These are phyloP conservation scores for Argyrosomus regius DNA, from an alignment of 2,797 vertebrate species.

Conservation along the genomic window DNA sequence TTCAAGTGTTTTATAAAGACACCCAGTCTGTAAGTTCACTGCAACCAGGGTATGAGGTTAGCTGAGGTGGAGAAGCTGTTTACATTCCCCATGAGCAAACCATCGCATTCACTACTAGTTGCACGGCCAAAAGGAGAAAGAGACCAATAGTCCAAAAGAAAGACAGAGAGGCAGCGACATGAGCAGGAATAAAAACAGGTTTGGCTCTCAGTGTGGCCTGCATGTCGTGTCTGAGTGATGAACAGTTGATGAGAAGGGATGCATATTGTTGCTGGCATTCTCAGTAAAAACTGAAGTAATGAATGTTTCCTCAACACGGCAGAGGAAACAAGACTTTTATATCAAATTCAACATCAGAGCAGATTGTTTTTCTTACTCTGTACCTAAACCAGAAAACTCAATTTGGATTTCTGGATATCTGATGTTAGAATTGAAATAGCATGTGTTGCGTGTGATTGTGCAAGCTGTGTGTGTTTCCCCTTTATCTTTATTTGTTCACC, in stretches of 20 bases:
- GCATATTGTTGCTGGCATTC: neutral
- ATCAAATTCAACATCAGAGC: slow-evolving; percentile 23
- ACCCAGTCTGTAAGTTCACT: neutral
- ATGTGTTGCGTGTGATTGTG: neutral
- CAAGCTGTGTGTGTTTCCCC: neutral
- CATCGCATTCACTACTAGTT: neutral
- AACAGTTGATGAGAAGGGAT: neutral
- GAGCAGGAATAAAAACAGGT: neutral
- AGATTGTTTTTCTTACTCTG: slow-evolving; percentile 7
- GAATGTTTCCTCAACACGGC: neutral
- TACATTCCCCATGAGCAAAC: slow-evolving; percentile 44
- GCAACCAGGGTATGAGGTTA: slow-evolving; percentile 13
- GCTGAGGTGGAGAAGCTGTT: slow-evolving; percentile 32
- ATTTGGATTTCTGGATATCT: slow-evolving; percentile 23
- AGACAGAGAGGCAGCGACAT: neutral
- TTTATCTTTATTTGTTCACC: neutral
- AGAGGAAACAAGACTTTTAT: neutral
- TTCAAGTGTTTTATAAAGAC: slow-evolving; percentile 1
- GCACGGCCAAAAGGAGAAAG: slow-evolving; percentile 1
- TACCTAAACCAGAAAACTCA: neutral
- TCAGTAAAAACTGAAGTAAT: neutral
- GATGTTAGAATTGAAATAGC: slow-evolving; percentile 16
- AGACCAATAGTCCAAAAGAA: slow-evolving; percentile 12
- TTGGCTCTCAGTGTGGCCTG: slow-evolving; percentile 3
- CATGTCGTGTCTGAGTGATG: neutral